These are phyloP conservation scores for silkworm (Bombyx mori) DNA, from an alignment of 1,140 invertebrate species.

Conservation along the genomic window DNA sequence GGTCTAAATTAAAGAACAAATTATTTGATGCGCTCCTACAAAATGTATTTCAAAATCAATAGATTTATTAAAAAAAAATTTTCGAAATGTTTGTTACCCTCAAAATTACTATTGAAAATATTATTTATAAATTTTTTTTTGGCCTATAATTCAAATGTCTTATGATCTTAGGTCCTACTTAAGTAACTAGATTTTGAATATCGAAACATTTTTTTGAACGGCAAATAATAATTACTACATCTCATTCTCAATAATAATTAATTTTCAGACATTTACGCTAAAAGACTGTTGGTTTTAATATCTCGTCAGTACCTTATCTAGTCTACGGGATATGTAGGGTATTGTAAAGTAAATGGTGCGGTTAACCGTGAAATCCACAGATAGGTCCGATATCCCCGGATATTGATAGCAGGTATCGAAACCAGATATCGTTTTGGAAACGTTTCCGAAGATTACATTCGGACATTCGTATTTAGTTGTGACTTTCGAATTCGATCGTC, in stretches of 20 bases:
- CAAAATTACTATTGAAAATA: too few species aligned
- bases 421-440: slow-evolving; percentile 49
- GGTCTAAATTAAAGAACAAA: not conserved
- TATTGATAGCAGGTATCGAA: slow-evolving; percentile 55
- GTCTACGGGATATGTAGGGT: slow-evolving; percentile 32
- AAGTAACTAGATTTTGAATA: too few species aligned
- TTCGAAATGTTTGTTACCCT: not conserved
- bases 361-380: slow-evolving; percentile 60
- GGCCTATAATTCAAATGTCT: too few species aligned
- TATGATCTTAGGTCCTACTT: too few species aligned
- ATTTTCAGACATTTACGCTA: too few species aligned
- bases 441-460: slow-evolving; percentile 37
- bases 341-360: slow-evolving; percentile 52
- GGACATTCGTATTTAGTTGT: not conserved
- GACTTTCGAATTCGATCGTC: slow-evolving; percentile 4
- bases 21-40: not conserved
- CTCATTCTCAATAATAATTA: too few species aligned
- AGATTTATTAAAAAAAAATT: not conserved
- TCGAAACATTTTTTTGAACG: too few species aligned
- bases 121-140: too few species aligned
- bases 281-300: too few species aligned
- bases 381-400: slow-evolving; percentile 52
- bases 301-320: slow-evolving; percentile 49
- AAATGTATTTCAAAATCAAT: not conserved
- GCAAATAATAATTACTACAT: too few species aligned